Base-by-base conservation (phyloP, 2,888 invertebrate genomes). In the Agrypnus murinus region DNA sequence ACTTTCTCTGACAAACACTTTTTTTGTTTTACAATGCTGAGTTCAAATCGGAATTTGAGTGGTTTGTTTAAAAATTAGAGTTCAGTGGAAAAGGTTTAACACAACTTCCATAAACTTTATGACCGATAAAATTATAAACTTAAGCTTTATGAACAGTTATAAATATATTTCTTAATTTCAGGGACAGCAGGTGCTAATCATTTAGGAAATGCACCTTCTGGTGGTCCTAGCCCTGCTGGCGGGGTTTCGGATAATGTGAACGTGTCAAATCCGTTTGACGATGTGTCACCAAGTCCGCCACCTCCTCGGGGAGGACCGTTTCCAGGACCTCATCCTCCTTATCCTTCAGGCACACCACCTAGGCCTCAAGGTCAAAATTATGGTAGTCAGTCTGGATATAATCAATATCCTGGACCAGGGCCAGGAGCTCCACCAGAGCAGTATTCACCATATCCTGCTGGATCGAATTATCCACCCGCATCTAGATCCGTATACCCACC, bases 181-280 rank as follows among this genome's bases (percentile, higher is more conserved):
- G 84, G 83, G 80, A 80, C 84, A 72, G 83, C 83, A 77, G 84
- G 83, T 75, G 81, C 83, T 69, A 86, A 86, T 80, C 86, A 86
- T 80, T 80, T 85, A 78, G 84, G 83, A 77, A 84, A 81, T 80
- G 80, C 84, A 74, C 79, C 82, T 70, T 79, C 85, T 69, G 84
- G 85, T 55, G 85, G 85, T 78, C 84, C 85, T 59, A 84, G 84
- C 79, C 84, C 85, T 80, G 84, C 85, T 75, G 84, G 84, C 79
- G 87, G 87, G 84, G 84, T 83, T 74, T 87, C 87, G 82, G 93
- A 93, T 90, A 93, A 93, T 88, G 91, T 94, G 85, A 93, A 90
- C 90, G 93, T 93, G 86, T 93, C 93, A 86, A 94, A 94, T 89
- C 94, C 94, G 80, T 94, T 94, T 89, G 94, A 94, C 87, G 94